Conservation (phyloP, 2,113 vertebrate species). For the Isurus oxyrinchus region DNA sequence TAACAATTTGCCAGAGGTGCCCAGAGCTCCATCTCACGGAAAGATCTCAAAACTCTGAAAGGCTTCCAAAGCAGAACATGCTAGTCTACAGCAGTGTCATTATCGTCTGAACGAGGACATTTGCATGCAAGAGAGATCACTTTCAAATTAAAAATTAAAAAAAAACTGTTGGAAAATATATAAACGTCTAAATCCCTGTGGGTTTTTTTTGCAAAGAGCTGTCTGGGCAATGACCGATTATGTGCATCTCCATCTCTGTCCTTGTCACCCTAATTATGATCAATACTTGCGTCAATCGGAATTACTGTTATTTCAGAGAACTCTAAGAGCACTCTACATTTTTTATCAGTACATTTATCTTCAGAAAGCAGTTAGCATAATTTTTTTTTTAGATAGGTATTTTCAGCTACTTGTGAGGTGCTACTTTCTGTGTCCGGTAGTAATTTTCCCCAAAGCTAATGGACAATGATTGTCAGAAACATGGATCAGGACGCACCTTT, state of each 20-base stretch:
- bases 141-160: neutral
- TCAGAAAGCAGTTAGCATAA: neutral
- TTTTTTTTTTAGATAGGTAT: neutral
- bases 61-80: neutral
- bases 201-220: neutral
- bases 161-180: neutral
- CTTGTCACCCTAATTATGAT: neutral
- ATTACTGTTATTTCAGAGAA: neutral
- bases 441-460: neutral
- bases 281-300: neutral
- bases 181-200: neutral
- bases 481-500: neutral
- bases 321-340: neutral
- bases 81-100: neutral
- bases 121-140: neutral
- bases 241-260: neutral
- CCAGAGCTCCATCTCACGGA: neutral
- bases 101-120: neutral
- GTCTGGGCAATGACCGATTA: neutral
- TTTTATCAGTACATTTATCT: neutral
- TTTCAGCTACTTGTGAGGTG: neutral
- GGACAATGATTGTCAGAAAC: neutral
- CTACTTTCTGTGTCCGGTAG: neutral
- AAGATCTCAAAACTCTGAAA: neutral
- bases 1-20: too few species aligned